Conservation (phyloP, 23 tunicate species). For the Botrylloides violaceus region DNA sequence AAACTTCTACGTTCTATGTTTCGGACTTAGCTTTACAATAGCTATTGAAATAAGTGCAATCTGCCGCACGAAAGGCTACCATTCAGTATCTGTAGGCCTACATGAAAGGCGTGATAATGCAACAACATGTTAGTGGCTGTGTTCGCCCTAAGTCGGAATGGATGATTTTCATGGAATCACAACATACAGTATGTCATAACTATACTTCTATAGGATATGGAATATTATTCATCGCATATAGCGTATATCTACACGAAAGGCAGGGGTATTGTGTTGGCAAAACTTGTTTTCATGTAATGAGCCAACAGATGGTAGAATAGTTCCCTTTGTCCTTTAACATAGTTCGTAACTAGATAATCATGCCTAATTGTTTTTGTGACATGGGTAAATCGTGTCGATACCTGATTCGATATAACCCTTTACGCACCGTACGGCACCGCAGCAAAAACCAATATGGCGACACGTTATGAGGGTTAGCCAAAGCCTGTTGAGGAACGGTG, state of each 20-base stretch:
- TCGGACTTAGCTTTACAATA: too few relatives aligned
- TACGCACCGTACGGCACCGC: not conserved
- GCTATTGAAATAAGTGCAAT: too few relatives aligned
- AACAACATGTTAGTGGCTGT: too few relatives aligned
- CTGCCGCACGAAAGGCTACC: too few relatives aligned
- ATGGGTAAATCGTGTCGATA: not conserved
- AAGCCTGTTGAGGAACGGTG: not conserved
- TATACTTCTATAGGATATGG: too few relatives aligned
- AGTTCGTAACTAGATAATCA: conserved; percentile 13
- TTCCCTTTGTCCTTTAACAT: not conserved
- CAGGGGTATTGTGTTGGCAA: conserved; percentile 10
- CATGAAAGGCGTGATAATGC: too few relatives aligned
- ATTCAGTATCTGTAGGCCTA: too few relatives aligned
- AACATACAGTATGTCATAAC: too few relatives aligned
- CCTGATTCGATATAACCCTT: not conserved
- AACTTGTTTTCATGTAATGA: not conserved
- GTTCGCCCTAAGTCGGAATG: too few relatives aligned
- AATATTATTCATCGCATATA: too few relatives aligned
- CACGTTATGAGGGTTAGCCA: not conserved
- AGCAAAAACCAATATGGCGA: not conserved
- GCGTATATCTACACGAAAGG: too few relatives aligned
- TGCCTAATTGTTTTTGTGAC: conserved; percentile 16
- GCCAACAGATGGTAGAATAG: not conserved
- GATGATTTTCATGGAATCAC: too few relatives aligned
- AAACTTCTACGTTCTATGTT: not conserved